phyloP scores from a whole-genome alignment of 2,113 vertebrate genomes.

The Mustela nigripes region DNA sequence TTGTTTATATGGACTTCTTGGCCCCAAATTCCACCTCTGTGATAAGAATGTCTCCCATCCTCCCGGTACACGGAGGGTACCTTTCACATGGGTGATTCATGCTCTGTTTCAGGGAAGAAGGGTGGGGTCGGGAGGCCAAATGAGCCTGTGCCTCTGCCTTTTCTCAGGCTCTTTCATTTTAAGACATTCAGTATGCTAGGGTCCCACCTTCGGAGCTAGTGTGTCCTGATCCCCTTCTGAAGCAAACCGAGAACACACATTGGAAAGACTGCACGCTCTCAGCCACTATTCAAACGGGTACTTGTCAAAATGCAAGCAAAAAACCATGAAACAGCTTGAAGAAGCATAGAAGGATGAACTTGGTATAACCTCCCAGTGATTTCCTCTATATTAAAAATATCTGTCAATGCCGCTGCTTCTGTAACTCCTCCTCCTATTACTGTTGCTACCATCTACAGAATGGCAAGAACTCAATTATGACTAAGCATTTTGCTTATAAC shows the following conservation, averaged over 20 bases:
- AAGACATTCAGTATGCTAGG: not conserved
- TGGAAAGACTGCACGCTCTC: not conserved
- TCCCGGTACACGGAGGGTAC: not conserved
- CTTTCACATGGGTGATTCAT: not conserved
- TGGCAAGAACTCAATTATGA: not conserved
- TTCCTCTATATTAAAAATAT: not conserved
- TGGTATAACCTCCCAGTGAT: not conserved
- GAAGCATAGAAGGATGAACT: not conserved
- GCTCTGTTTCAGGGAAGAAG: not conserved
- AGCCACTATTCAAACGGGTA: not conserved
- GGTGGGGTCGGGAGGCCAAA: not conserved
- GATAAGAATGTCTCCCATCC: not conserved
- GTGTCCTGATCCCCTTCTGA: not conserved
- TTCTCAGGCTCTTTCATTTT: not conserved
- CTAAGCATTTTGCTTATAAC: not conserved
- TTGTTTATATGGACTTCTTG: not conserved
- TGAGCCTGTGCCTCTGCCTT: not conserved
- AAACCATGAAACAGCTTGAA: not conserved
- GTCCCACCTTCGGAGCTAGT: not conserved
- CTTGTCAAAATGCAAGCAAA: not conserved
- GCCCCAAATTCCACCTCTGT: not conserved
- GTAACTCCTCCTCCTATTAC: not conserved
- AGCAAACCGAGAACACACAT: not conserved
- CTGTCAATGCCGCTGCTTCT: not conserved
- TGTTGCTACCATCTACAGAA: too few relatives aligned